Evolutionary conservation across 2,888 invertebrate genomes (phyloP), one percentile per base, ranked within the genome.

Genomic region (Cephonodes hylas): DNA sequence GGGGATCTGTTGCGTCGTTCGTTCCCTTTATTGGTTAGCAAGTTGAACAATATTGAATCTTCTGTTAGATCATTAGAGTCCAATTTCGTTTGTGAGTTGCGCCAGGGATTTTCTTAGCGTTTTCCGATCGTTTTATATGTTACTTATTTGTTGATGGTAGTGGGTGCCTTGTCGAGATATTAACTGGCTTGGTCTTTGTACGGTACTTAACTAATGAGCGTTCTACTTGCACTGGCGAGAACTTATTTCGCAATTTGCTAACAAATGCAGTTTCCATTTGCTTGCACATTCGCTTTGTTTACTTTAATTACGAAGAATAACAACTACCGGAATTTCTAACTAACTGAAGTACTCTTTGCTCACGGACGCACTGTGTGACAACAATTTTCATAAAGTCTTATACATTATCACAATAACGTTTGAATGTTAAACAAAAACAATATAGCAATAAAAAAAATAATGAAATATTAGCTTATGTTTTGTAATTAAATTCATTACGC

Each of bases 1-100:
- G 72, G 85, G 86, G 88, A 91, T 91, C 91, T 91, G 90, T 91
- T 89, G 89, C 88, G 85, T 83, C 84, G 83, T 85, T 84, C 85
- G 77, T 79, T 81, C 81, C 84, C 79, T 83, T 88, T 88, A 89
- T 89, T 88, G 86, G 88, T 84, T 82, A 80, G 74, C 79, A 73
- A 83, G 68, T 79, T 80, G 77, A 71, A 68, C 83, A 76, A 88
- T 73, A 83, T 77, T 75, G 79, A 76, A 83, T 84, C 81, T 80
- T 90, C 85, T 81, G 71, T 67, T 61, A 78, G 80, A 83, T 83
- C 78, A 77, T 83, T 81, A 83, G 83, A 81, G 85, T 85, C 82
- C 77, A 75, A 76, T 85, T 86, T 86, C 73, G 75, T 77, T 80
- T 84, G 80, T 74, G 66, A 67, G 68, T 69, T 65, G 72, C 69